Evolutionary conservation across 2,113 vertebrate genomes (phyloP).

Genomic region (Podarcis raffonei): DNA sequence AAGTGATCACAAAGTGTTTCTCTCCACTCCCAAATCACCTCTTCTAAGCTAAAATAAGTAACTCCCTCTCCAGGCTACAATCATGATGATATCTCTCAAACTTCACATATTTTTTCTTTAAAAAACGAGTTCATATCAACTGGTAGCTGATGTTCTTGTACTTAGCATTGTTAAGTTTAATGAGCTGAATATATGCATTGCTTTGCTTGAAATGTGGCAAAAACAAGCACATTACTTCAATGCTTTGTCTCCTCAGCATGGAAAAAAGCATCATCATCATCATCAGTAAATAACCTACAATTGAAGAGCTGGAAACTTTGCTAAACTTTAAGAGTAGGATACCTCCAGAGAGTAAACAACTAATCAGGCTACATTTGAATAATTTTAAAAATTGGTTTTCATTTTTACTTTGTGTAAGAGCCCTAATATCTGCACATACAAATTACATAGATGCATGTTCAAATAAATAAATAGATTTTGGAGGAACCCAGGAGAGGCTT

Average conservation of each 20-base stretch:
- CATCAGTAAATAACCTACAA: background rate
- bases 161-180: background rate
- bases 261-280: background rate
- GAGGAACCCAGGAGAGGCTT: no score
- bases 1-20: background rate
- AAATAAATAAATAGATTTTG: background rate
- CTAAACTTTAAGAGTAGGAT: background rate
- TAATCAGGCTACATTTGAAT: background rate
- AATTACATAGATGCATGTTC: background rate
- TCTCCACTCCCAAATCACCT: background rate
- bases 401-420: background rate
- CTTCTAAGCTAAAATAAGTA: background rate
- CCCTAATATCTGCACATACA: background rate
- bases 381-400: background rate
- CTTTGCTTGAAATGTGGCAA: background rate
- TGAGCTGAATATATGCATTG: slow-evolving; percentile 5
- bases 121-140: background rate
- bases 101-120: background rate
- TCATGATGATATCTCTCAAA: background rate
- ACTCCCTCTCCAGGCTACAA: background rate
- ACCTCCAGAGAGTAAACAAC: slow-evolving; percentile 2
- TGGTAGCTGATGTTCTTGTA: background rate
- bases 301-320: background rate
- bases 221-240: background rate
- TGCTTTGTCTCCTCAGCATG: background rate